Evolutionary conservation across 2,888 invertebrate species (phyloP).

Genomic region (Tortrix viridana): DNA sequence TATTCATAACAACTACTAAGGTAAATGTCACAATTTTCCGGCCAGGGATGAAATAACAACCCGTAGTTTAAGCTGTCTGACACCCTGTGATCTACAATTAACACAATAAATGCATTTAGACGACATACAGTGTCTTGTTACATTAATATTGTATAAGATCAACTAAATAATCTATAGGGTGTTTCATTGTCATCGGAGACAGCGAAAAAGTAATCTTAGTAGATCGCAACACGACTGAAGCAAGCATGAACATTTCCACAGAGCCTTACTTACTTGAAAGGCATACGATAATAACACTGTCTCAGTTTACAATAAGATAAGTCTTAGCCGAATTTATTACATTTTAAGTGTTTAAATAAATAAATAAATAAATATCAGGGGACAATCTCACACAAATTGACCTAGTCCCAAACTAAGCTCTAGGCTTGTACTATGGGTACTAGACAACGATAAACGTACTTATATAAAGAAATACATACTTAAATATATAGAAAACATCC

Average conservation of each 20-base stretch:
- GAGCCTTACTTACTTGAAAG: background rate
- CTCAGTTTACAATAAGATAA: background rate
- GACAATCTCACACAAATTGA: too few relatives aligned
- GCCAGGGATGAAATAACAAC: constrained; percentile 1
- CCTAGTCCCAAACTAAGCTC: too few relatives aligned
- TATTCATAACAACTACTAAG: too few relatives aligned
- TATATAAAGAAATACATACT: too few relatives aligned
- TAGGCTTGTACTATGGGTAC: too few relatives aligned
- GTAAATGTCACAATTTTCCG: background rate
- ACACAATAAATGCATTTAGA: constrained; percentile 57
- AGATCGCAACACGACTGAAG: background rate
- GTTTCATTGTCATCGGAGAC: background rate
- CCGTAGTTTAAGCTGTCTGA: background rate
- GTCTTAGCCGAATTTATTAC: too few relatives aligned
- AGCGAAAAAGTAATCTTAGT: background rate
- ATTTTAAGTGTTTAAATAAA: too few relatives aligned
- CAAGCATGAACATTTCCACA: background rate
- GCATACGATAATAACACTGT: background rate
- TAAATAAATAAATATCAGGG: too few relatives aligned
- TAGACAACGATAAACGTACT: too few relatives aligned
- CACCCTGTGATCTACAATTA: constrained; percentile 45
- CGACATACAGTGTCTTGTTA: constrained; percentile 21
- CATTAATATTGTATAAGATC: constrained; percentile 24
- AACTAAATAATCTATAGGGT: constrained; percentile 14
- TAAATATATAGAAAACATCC: too few relatives aligned